Base-by-base conservation (phyloP, 2,888 invertebrate genomes). In the Liodrosophila aerea region DNA sequence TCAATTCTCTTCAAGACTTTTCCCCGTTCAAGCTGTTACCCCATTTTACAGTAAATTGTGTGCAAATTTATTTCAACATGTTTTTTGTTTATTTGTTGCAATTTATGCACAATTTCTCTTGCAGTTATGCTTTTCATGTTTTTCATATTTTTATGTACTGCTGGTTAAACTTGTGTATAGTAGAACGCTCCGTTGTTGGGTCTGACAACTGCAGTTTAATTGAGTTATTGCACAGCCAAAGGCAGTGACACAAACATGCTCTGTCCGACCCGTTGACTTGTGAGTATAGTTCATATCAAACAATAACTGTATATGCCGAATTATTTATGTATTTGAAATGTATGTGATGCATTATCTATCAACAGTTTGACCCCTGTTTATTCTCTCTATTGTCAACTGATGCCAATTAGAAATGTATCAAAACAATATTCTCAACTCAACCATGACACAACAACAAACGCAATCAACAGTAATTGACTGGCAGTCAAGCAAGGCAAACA, bases 391-490 rank as follows among this genome's bases (percentile, higher is more conserved):
- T 56, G 47, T 13, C 47, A 29, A 29, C 18, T 39, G 15, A 16
- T 7, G 36, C 30, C 49, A 63, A 68, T 63, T 68, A 40, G 40
- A 51, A 45, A 61, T 60, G 18, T 52, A 66, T 76, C 22, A 52
- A 44, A 47, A 51, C 41, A 51, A 27, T 46, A 36, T 40, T 27
- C 50, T 62, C 18, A 41, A 8, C 18, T 30, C 34, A 39, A 34
- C 27, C 54, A 47, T 50, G 29, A 52, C 62, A 66, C 69, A 77
- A 77, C 59, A 50, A 45, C 54, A 61, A 61, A 47, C 46, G 12
- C 59, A 72, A 73, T 73, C 64, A 65, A 45, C 64, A 57, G 44
- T 70, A 73, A 76, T 76, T 73, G 70, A 22, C 5, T 22, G 22
- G 3, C 2, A 22, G 22, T 22, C 22, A 22, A 22, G 22, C 22